Conservation (phyloP, 2,888 invertebrate species). For the Diarsia brunnea region DNA sequence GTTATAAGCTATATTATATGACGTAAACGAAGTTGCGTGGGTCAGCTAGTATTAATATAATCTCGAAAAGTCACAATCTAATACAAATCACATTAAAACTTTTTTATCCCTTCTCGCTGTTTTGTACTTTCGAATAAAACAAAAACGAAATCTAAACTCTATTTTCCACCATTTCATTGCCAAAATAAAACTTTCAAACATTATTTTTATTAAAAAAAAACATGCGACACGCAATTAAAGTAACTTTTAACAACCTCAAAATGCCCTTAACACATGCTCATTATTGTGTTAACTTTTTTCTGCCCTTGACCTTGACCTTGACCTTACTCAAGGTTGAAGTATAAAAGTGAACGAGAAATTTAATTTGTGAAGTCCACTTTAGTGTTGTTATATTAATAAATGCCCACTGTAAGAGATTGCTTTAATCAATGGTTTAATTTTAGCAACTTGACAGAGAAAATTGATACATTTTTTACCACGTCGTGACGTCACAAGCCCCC, state of each 20-base stretch:
- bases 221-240: constrained; percentile 45
- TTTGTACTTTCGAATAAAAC: constrained; percentile 15
- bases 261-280: constrained; percentile 23
- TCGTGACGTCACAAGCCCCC: too few species aligned
- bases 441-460: background rate
- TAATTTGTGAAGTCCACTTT: background rate
- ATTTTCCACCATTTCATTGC: constrained; percentile 29
- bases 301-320: constrained; percentile 17
- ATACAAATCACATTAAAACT: background rate
- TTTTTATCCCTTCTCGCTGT: background rate
- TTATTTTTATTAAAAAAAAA: constrained; percentile 22
- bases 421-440: background rate
- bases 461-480: too few species aligned
- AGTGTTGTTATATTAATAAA: background rate
- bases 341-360: background rate
- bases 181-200: constrained; percentile 27
- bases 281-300: constrained; percentile 5
- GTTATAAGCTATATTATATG: too few species aligned
- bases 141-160: constrained; percentile 16
- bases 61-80: background rate
- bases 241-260: constrained; percentile 30
- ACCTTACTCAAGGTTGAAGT: constrained; percentile 23
- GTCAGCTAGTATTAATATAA: too few species aligned
- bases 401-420: background rate
- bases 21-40: too few species aligned